These are phyloP conservation scores for Metalampra italica DNA, from an alignment of 2,888 invertebrate species.

Conservation along the genomic window DNA sequence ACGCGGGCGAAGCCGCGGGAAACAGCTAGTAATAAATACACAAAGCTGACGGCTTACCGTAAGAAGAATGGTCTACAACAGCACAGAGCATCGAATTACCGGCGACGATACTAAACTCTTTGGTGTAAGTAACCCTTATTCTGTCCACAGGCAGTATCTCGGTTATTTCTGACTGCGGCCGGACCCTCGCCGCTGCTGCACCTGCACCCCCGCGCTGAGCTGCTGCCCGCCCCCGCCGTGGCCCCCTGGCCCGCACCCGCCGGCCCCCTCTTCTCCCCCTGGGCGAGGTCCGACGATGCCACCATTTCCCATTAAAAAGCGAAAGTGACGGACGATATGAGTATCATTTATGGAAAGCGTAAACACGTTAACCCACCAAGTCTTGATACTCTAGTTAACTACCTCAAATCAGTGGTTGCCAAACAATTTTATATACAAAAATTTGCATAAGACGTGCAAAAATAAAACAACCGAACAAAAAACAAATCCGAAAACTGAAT, in stretches of 20 bases:
- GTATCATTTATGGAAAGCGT: neutral
- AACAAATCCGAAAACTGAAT: no score
- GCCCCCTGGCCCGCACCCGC: slow-evolving; percentile 65
- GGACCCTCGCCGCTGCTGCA: slow-evolving; percentile 63
- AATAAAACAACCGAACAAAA: no score
- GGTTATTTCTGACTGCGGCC: slow-evolving; percentile 52
- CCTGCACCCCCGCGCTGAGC: slow-evolving; percentile 62
- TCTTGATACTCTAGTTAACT: neutral
- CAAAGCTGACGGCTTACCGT: no score
- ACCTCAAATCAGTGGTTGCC: slow-evolving; percentile 1
- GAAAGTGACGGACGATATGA: neutral
- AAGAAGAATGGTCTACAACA: no score
- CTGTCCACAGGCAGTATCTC: slow-evolving; percentile 57
- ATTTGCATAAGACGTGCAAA: no score
- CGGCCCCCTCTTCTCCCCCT: slow-evolving; percentile 62
- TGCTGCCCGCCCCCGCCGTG: slow-evolving; percentile 57
- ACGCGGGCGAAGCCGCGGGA: no score
- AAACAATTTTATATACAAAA: neutral
- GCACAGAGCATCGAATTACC: no score
- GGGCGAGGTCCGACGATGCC: slow-evolving; percentile 66
- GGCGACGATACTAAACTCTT: no score
- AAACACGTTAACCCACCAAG: neutral
- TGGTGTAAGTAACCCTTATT: no score
- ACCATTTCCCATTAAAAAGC: slow-evolving; percentile 50
- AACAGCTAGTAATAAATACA: no score